Evolutionary conservation across 2,888 invertebrate species (phyloP).

Genomic region (Xiphydria camelus): DNA sequence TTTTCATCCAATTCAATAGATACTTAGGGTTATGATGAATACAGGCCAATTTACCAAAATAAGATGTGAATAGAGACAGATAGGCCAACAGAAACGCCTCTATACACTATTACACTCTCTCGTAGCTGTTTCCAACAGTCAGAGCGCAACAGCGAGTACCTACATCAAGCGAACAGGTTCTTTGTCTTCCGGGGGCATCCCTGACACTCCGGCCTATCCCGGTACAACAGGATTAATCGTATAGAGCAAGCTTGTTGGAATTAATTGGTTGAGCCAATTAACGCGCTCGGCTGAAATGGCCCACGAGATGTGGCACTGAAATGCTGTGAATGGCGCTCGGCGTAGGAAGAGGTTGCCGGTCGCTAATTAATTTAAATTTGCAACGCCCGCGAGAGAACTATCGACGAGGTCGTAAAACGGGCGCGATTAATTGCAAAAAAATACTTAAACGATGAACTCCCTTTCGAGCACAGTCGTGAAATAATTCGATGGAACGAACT

Average conservation of each 20-base stretch:
- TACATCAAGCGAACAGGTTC: too few relatives aligned
- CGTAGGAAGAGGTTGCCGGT: background rate
- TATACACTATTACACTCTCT: too few relatives aligned
- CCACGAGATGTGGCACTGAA: constrained; percentile 39
- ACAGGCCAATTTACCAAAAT: too few relatives aligned
- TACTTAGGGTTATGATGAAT: too few relatives aligned
- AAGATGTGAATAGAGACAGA: too few relatives aligned
- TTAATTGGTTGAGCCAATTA: constrained; percentile 57
- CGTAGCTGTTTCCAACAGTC: too few relatives aligned
- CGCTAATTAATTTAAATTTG: constrained; percentile 2
- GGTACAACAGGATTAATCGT: constrained; percentile 43
- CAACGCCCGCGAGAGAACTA: background rate
- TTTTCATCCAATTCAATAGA: too few relatives aligned
- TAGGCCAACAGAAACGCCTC: too few relatives aligned
- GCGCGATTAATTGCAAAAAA: constrained; percentile 6
- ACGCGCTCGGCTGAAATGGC: constrained; percentile 49
- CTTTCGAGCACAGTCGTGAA: background rate
- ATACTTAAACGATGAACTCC: background rate
- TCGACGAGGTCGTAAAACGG: constrained; percentile 3
- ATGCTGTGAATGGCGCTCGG: constrained; percentile 30
- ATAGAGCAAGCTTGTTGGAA: constrained; percentile 54
- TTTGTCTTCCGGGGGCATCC: background rate
- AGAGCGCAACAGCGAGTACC: too few relatives aligned
- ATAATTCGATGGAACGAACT: background rate
- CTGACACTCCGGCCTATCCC: constrained; percentile 12